phyloP scores from a whole-genome alignment of 2,113 vertebrate species.

The Notothenia coriiceps region DNA sequence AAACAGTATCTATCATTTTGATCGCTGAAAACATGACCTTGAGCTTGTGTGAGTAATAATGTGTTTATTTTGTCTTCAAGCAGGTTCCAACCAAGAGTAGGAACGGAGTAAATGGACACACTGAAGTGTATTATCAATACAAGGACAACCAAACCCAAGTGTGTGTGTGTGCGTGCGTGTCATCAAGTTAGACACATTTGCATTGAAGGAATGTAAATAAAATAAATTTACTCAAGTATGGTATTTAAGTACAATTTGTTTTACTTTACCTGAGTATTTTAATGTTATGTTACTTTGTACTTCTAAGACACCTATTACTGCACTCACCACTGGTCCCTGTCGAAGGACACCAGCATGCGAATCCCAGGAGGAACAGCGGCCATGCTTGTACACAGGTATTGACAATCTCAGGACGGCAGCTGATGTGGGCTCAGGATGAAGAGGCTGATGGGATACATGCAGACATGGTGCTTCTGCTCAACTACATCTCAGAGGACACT shows the following conservation, averaged over 20 bases:
- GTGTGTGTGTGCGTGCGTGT: too few relatives aligned
- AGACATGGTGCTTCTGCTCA: neutral
- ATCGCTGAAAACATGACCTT: too few relatives aligned
- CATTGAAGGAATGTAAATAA: too few relatives aligned
- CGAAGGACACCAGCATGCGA: constrained; percentile 79
- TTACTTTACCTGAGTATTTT: too few relatives aligned
- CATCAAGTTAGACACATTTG: too few relatives aligned
- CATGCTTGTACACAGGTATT: constrained; percentile 55
- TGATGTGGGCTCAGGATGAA: neutral
- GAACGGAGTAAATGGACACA: constrained; percentile 71
- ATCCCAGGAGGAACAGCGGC: constrained; percentile 82
- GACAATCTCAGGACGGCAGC: neutral
- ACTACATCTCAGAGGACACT: constrained; percentile 6
- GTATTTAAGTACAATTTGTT: too few relatives aligned
- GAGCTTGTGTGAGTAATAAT: neutral
- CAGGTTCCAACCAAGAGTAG: constrained; percentile 60
- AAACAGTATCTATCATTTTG: too few relatives aligned
- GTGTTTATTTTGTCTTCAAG: neutral
- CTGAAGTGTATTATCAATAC: constrained; percentile 73
- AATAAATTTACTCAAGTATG: too few relatives aligned
- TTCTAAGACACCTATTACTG: too few relatives aligned
- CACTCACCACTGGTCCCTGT: constrained; percentile 83
- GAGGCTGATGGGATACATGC: neutral
- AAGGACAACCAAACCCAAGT: constrained; percentile 73
- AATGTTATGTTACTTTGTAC: too few relatives aligned